These are phyloP conservation scores for Drosophila gaucha DNA, from an alignment of 2,888 invertebrate genomes.

Conservation along the genomic window DNA sequence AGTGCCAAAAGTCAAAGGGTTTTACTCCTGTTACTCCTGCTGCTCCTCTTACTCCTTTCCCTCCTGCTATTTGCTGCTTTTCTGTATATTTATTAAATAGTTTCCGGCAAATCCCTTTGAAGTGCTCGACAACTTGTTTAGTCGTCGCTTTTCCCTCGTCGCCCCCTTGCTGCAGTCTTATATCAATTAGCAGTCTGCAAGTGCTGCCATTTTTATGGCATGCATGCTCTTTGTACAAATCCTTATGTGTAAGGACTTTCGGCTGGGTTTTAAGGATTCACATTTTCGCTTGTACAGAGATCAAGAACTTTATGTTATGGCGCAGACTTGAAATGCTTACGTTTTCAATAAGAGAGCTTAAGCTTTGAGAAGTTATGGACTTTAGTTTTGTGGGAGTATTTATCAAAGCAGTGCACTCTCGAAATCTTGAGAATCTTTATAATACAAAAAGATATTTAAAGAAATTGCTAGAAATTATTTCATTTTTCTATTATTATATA, in stretches of 20 bases:
- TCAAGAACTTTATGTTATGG: constrained; percentile 5
- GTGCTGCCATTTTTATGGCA: constrained; percentile 27
- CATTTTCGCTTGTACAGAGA: neutral
- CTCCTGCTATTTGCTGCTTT: neutral
- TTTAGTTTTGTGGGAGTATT: no score
- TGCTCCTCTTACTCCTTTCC: neutral
- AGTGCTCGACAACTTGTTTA: constrained; percentile 44
- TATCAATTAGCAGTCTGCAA: constrained; percentile 49
- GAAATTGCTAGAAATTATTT: no score
- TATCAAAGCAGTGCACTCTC: no score
- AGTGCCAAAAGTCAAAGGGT: constrained; percentile 60
- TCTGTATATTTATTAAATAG: constrained; percentile 55
- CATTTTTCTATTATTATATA: no score
- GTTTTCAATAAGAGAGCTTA: neutral
- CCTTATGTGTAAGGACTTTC: constrained; percentile 28
- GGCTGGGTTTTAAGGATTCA: constrained; percentile 21
- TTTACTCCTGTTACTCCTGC: constrained; percentile 6
- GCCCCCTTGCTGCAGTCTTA: neutral
- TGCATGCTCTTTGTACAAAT: constrained; percentile 38
- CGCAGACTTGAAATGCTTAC: neutral
- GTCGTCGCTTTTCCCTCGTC: neutral
- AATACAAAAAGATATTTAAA: no score
- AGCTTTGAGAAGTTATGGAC: neutral
- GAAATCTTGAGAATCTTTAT: no score
- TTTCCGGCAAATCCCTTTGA: constrained; percentile 60